Evolutionary conservation across 2,888 invertebrate genomes (phyloP), one percentile per base, ranked within the genome.

Genomic region (Caprella mutica): DNA sequence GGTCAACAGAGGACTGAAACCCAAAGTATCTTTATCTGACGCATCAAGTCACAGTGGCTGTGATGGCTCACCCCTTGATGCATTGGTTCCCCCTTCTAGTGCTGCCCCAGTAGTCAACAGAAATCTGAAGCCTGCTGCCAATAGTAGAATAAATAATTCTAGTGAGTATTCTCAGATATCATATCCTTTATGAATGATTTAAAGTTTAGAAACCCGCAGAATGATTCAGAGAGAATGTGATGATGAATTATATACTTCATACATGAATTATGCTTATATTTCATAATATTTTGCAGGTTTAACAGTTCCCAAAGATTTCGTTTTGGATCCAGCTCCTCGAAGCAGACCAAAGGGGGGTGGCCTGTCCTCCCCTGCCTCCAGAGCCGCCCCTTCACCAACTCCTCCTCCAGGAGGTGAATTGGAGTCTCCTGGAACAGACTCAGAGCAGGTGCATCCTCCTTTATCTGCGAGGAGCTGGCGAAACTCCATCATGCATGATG

Each of bases 91-190:
- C 30, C 52, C 55, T 12, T 59, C 56, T 44, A 59, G 56, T 17
- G 59, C 61, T 8, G 61, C 65, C 9, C 65, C 65, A 9, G 38
- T 55, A 17, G 61, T 65, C n/a, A 56, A 65, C 38, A 57, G 65
- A 24, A 59, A 62, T 40, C 52, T 62, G 26, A 65, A 65, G 42
- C 65, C 65, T 8, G 19, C 26, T n/a, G 44, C 59, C 35, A 55
- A 46, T 21, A 23, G 44, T 24, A 33, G 44, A 23, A 44, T 21
- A n/a, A 35, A 33, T 24, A 29, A n/a, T n/a, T n/a, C n/a, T n/a
- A n/a, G n/a, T n/a, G n/a, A n/a, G n/a, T n/a, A n/a, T n/a, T n/a
- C n/a, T n/a, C n/a, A n/a, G n/a, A n/a, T n/a, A n/a, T n/a, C n/a
- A n/a, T n/a, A n/a, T n/a, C n/a, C n/a, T n/a, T n/a, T n/a, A n/a